These are phyloP conservation scores for Pygoscelis adeliae DNA, from an alignment of 2,113 vertebrate species.

Conservation along the genomic window DNA sequence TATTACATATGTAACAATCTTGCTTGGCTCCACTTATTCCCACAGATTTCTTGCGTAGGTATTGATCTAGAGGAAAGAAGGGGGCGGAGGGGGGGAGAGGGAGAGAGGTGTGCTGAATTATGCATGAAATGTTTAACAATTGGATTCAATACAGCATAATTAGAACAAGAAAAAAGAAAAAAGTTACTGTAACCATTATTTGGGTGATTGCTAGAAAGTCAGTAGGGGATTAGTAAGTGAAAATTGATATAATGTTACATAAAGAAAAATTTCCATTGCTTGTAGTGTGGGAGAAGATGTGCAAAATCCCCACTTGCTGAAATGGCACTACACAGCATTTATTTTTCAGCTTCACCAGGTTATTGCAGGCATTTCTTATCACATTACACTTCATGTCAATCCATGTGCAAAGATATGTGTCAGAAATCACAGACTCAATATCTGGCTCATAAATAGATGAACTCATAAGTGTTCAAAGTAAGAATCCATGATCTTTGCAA, in stretches of 20 bases:
- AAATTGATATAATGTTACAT: conserved; percentile 29
- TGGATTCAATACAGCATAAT: conserved; percentile 17
- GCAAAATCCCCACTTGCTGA: background rate
- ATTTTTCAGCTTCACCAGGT: conserved; percentile 6
- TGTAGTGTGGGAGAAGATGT: background rate
- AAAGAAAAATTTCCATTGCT: background rate
- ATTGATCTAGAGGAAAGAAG: background rate
- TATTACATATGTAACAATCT: background rate
- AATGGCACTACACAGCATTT: background rate
- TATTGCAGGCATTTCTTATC: conserved; percentile 7
- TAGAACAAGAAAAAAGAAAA: background rate
- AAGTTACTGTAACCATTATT: conserved; percentile 22
- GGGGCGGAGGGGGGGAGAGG: background rate
- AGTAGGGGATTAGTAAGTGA: background rate
- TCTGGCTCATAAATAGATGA: conserved; percentile 21
- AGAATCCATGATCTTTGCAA: background rate
- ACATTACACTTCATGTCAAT: background rate
- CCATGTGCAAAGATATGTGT: background rate
- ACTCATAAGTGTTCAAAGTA: background rate
- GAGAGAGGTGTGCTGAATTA: conserved; percentile 29
- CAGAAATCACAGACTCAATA: background rate
- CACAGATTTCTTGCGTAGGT: background rate
- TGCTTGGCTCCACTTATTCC: background rate
- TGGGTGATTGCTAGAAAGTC: conserved; percentile 32
- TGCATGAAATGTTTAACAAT: conserved; percentile 34